These are phyloP conservation scores for Ciconia boyciana DNA, from an alignment of 2,113 vertebrate genomes.

Conservation along the genomic window DNA sequence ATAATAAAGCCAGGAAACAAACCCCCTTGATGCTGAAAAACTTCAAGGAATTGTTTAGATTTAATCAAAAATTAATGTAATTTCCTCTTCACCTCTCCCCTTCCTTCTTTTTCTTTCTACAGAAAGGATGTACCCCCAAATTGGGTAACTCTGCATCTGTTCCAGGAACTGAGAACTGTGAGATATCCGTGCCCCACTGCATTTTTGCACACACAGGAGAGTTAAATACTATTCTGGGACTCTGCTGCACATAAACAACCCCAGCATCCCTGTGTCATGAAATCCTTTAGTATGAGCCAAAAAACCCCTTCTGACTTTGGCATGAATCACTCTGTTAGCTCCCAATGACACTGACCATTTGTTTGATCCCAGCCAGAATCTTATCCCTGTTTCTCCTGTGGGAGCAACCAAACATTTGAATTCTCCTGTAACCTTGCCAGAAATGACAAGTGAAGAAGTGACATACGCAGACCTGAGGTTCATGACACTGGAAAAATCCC, in stretches of 20 bases:
- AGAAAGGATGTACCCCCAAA: neutral
- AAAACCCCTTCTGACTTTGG: neutral
- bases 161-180: neutral
- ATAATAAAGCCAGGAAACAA: neutral
- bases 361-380: neutral
- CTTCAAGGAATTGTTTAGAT: neutral
- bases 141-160: neutral
- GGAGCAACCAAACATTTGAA: neutral
- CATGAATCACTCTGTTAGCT: neutral
- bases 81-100: neutral
- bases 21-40: neutral
- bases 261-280: neutral
- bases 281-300: neutral
- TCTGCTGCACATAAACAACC: neutral
- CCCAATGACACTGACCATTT: neutral
- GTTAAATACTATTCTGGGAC: neutral
- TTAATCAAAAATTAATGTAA: neutral
- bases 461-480: constrained; percentile 39
- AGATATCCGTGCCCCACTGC: neutral
- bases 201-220: neutral
- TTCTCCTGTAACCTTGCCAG: neutral
- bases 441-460: constrained; percentile 41
- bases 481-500: neutral
- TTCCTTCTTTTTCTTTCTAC: neutral
- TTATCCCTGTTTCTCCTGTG: neutral